These are phyloP conservation scores for Enteromius unitaeniatus DNA, from an alignment of 2,797 vertebrate species.

Conservation along the genomic window DNA sequence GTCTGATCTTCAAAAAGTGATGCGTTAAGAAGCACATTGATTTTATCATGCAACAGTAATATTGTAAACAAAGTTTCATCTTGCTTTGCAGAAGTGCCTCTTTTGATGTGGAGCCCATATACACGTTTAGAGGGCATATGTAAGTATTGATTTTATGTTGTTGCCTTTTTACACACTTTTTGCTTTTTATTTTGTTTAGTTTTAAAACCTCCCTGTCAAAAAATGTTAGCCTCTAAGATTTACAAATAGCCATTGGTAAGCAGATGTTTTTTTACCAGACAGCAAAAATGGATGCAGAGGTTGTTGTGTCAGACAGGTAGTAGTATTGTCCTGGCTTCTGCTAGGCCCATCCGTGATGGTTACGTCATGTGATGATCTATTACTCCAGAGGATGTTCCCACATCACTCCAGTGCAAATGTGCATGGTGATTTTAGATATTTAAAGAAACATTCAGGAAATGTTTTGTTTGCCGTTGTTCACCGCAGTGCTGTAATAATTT, in stretches of 20 bases:
- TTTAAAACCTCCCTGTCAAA: neutral
- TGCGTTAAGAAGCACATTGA: neutral
- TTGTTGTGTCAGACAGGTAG: neutral
- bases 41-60: neutral
- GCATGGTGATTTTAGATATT: neutral
- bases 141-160: slow-evolving; percentile 75
- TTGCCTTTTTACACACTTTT: neutral
- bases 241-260: neutral
- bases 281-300: neutral
- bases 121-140: slow-evolving; percentile 97
- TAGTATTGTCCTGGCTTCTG: neutral
- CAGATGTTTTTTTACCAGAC: neutral
- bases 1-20: neutral
- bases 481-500: neutral
- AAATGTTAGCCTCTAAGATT: neutral
- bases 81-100: slow-evolving; percentile 92
- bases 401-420: neutral
- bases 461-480: neutral
- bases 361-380: neutral
- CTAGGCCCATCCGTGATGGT: neutral
- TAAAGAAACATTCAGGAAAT: neutral
- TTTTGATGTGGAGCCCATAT: slow-evolving; percentile 97
- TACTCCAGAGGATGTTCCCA: neutral
- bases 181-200: neutral
- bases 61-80: slow-evolving; percentile 15